Conservation (phyloP, 1,140 invertebrate genomes). For the Brachionus koreanus region DNA sequence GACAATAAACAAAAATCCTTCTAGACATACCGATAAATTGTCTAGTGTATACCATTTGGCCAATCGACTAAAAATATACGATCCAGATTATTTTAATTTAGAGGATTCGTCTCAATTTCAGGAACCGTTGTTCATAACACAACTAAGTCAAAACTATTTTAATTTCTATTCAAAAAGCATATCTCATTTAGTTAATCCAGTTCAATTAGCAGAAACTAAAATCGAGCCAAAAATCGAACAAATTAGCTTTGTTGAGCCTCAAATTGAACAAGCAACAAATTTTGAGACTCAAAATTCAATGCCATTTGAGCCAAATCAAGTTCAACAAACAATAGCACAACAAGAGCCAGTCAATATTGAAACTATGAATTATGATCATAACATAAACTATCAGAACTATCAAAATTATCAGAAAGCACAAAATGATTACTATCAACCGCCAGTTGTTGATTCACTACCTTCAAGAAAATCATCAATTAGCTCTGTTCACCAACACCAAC, state of each 20-base stretch:
- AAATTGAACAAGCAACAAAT: neutral
- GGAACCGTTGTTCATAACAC: neutral
- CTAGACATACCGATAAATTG: constrained; percentile 58
- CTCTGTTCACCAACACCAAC: neutral
- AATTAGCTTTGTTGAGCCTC: neutral
- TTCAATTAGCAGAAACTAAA: neutral
- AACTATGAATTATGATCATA: neutral
- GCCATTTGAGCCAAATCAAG: neutral
- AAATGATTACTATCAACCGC: neutral
- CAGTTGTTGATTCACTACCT: neutral
- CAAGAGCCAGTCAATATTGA: neutral
- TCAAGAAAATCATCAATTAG: neutral
- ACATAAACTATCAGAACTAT: neutral
- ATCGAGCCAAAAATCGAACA: neutral
- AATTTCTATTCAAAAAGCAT: constrained; percentile 5
- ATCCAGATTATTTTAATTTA: constrained; percentile 61
- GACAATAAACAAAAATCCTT: constrained; percentile 61
- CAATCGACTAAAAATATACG: constrained; percentile 72
- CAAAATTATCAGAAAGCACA: neutral
- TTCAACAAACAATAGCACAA: neutral
- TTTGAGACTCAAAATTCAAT: neutral
- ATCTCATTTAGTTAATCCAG: neutral
- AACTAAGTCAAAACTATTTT: constrained; percentile 1
- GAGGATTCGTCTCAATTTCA: neutral
- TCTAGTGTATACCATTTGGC: constrained; percentile 59